These are phyloP conservation scores for Megaceryle torquata DNA, from an alignment of 2,113 vertebrate species.

Conservation along the genomic window DNA sequence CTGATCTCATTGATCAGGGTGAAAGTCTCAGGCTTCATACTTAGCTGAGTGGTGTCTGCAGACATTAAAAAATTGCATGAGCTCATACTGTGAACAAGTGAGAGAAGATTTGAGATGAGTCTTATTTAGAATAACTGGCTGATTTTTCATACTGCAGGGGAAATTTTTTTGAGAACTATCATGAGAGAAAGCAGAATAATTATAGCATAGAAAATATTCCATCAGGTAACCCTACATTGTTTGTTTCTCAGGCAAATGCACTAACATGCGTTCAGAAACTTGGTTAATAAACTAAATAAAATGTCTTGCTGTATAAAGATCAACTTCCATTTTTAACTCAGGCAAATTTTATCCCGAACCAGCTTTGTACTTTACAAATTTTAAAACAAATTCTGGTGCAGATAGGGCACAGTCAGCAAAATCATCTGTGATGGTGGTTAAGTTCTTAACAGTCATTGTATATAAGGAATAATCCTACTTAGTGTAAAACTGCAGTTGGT, in stretches of 20 bases:
- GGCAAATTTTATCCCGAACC: background rate
- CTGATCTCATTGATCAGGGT: background rate
- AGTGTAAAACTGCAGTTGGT: background rate
- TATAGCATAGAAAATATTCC: background rate
- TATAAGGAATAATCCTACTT: background rate
- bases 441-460: background rate
- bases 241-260: background rate
- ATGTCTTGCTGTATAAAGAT: background rate
- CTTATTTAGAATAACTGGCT: background rate
- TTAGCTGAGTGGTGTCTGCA: background rate
- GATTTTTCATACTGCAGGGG: background rate
- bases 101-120: background rate
- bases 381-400: background rate
- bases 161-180: background rate
- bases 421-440: background rate
- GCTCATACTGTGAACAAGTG: background rate
- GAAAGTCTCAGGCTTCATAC: background rate
- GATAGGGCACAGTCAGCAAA: background rate
- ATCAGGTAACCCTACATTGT: background rate
- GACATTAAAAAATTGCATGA: background rate
- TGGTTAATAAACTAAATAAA: background rate
- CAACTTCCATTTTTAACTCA: background rate
- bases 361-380: background rate
- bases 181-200: background rate
- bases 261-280: background rate